Base-by-base conservation (phyloP, 1,140 invertebrate species). In the Pteromalus puparum region DNA sequence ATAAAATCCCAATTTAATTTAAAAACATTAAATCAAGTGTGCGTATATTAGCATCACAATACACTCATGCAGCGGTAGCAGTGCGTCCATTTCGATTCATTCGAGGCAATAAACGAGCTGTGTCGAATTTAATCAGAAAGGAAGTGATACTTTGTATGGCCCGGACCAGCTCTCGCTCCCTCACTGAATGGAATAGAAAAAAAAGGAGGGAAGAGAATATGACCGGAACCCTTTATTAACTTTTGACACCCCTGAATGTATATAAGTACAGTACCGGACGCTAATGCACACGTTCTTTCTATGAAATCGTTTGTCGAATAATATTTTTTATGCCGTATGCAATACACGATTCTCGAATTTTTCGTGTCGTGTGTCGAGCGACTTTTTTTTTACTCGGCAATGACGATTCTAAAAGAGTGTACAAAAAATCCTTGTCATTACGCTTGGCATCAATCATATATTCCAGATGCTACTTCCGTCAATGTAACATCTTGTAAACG, bases 181-280 rank as follows among this genome's bases (percentile, higher is more conserved):
- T 61, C 12, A n/a, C 53, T 61, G 18, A 61, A 61, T 21, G 4
- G 13, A 82, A 72, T 65, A 65, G 30, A 73, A 53, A 81, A 81
- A 34, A 34, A 34, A 34, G 6, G 30, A 5, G 30, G 15, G 0
- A 28, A 38, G 26, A 68, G 34, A 70, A 53, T 73, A 82, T 12
- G n/a, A 18, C 81, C 70, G 80, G 61, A 85, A 85, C 86, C 75
- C 24, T 87, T 72, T 81, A 85, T 84, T 85, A 83, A 74, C 34
- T 85, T 80, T 87, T 85, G 86, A 81, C 83, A 76, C 83, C 18
- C 53, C 67, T 6, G 77, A 83, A 81, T 80, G 30, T 82, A 85
- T 72, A 72, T 72, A 21, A 2, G 2, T 7, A 6, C 13, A 38
- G 21, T 10, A 74, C 67, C 67, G 24, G 24, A 70, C 28, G 67